Evolutionary conservation across 2,797 vertebrate species (phyloP), one percentile per base, ranked within the genome.

Genomic region (Takifugu ocellatus): DNA sequence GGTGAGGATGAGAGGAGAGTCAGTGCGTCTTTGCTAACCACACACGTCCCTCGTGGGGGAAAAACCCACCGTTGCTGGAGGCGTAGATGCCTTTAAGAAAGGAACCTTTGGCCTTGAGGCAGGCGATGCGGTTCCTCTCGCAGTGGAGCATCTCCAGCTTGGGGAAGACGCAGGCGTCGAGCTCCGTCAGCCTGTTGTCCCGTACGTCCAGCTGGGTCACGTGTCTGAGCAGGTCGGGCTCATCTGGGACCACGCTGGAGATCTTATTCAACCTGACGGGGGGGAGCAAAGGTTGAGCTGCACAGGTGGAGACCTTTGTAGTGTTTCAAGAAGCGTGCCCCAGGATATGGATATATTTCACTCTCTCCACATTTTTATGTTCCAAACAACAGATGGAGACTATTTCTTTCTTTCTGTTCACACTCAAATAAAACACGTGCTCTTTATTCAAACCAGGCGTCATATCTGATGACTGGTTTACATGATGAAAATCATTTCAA

Each of bases 131-230:
- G 84, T 99, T 99, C 77, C 96, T 91, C 84, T 99, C 96, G 69
- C 97, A 99, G 91, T 96, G 96, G 24, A 99, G 88, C 72, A 97
- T 92, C 84, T 99, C 96, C 25, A 97, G 89, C 0, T 92, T 90
- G 68, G 93, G 94, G 79, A 98, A 94, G 65, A 94, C 65, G 0
- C 92, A 92, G 26, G 92, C 93, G 3, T 99, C 94, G 63, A 99
- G 89, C 25, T 93, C 92, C 5, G 63, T 86, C 58, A 99, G 91
- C 72, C 91, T 85, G 87, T 98, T 99, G 77, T 99, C 95, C 62
- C 97, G 90, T 60, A 99, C 83, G 48, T 99, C 97, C 74, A 99
- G 83, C 5, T 98, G 96, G 49, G 94, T 97, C 84, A 99, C 88
- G 0, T 98, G 94, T 54, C 91, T 91, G 54, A 99, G 90, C 68